Conservation (phyloP, 2,113 vertebrate species). For the Acanthochromis polyacanthus region DNA sequence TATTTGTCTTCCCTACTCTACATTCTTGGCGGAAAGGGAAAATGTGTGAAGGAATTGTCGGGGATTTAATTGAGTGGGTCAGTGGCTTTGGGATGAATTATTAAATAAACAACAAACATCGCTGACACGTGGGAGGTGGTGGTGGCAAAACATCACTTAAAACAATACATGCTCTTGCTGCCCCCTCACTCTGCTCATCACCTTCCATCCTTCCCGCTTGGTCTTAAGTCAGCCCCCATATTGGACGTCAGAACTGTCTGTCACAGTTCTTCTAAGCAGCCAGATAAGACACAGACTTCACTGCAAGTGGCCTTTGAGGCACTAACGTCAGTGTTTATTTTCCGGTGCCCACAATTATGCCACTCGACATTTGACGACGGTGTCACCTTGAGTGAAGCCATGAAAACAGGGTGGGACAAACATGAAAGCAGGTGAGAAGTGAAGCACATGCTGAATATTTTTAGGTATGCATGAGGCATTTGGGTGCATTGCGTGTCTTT, state of each 20-base stretch:
- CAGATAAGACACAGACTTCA: constrained; percentile 63
- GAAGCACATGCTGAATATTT: constrained; percentile 48
- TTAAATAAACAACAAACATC: constrained; percentile 76
- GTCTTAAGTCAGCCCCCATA: constrained; percentile 31
- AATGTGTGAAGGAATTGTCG: constrained; percentile 56
- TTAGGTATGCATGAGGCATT: constrained; percentile 32
- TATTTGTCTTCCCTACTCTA: constrained; percentile 59
- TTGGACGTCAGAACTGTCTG: constrained; percentile 72
- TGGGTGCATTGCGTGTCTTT: constrained; percentile 26
- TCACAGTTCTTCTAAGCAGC: constrained; percentile 65
- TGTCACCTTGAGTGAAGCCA: constrained; percentile 64
- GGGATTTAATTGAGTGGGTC: constrained; percentile 84
- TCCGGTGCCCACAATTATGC: constrained; percentile 59
- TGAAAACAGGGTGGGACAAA: constrained; percentile 40
- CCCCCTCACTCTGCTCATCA: constrained; percentile 9
- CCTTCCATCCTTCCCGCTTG: constrained; percentile 12
- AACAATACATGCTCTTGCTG: constrained; percentile 11
- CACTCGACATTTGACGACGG: constrained; percentile 54
- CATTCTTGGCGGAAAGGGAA: constrained; percentile 50
- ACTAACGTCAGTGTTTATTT: constrained; percentile 77
- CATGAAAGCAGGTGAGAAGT: constrained; percentile 56
- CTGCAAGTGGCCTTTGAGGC: constrained; percentile 62
- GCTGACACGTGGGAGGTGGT: constrained; percentile 18
- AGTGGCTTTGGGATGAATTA: constrained; percentile 76
- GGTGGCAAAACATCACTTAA: constrained; percentile 55